phyloP scores from a whole-genome alignment of 1,140 invertebrate genomes.

The Helicoverpa armigera region DNA sequence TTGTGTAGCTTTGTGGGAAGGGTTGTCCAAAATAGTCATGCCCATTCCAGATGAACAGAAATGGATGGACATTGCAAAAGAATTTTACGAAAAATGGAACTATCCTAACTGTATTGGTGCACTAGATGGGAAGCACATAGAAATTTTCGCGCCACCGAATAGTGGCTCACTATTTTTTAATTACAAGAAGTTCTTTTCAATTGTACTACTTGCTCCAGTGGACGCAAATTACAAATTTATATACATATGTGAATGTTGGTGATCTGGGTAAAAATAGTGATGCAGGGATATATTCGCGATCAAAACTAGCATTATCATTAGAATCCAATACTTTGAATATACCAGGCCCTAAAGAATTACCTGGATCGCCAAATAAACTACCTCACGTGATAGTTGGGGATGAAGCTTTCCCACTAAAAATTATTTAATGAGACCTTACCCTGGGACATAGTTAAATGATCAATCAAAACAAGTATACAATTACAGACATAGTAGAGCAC shows the following conservation, averaged over 20 bases:
- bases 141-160: not conserved
- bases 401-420: not conserved
- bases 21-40: too few relatives aligned
- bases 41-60: too few relatives aligned
- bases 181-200: not conserved
- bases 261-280: not conserved
- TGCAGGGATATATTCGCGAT: not conserved
- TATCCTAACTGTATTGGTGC: not conserved
- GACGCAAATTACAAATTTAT: not conserved
- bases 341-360: not conserved
- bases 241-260: not conserved
- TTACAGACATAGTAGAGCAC: not conserved
- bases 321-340: not conserved
- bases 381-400: not conserved
- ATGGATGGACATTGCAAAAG: too few relatives aligned
- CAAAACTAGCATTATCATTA: not conserved
- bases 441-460: not conserved
- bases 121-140: not conserved
- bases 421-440: not conserved
- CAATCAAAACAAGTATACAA: not conserved
- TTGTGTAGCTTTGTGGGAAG: too few relatives aligned
- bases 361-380: not conserved
- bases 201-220: not conserved
- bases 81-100: not conserved
- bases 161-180: not conserved